Evolutionary conservation across 2,113 vertebrate species (phyloP).

Genomic region (Paedocypris sp.): DNA sequence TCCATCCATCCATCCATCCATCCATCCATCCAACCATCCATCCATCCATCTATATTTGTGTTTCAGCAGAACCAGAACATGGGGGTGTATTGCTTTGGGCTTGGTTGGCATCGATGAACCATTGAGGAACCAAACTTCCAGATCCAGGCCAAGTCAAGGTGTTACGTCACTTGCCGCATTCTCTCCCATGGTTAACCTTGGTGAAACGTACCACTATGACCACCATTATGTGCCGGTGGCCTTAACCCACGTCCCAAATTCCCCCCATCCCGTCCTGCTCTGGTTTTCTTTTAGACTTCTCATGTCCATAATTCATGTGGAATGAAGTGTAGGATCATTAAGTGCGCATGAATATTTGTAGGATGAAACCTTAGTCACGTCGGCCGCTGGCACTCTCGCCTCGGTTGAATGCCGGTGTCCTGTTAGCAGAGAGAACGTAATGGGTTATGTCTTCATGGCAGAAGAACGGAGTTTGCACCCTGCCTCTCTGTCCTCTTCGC

Average conservation of each 20-base stretch:
- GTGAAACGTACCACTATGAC: neutral
- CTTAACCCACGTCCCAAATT: conserved; percentile 30
- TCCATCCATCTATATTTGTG: neutral
- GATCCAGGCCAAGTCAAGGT: conserved; percentile 48
- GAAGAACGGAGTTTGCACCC: conserved; percentile 28
- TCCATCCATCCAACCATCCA: no score
- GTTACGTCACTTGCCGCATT: conserved; percentile 31
- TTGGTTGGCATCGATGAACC: conserved; percentile 19
- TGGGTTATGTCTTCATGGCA: conserved; percentile 32
- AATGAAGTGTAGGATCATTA: conserved; percentile 53
- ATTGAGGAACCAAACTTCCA: conserved; percentile 9
- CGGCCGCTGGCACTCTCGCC: conserved; percentile 36
- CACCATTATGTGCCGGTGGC: neutral
- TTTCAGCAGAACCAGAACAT: neutral
- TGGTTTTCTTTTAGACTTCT: conserved; percentile 24
- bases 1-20: no score
- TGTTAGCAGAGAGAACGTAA: conserved; percentile 37
- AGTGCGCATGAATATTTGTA: conserved; percentile 50
- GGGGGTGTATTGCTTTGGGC: conserved; percentile 30
- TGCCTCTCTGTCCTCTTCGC: neutral
- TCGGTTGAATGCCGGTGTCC: conserved; percentile 25
- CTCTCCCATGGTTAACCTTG: conserved; percentile 10
- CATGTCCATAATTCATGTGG: conserved; percentile 55
- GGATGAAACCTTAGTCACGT: conserved; percentile 50
- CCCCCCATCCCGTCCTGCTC: conserved; percentile 19